A percentile compares a stretch with the other conserved stretches of the same genome.
Evolutionary conservation across 2,113 vertebrate genomes (phyloP).

Genomic region (Chelonoidis abingdonii): DNA sequence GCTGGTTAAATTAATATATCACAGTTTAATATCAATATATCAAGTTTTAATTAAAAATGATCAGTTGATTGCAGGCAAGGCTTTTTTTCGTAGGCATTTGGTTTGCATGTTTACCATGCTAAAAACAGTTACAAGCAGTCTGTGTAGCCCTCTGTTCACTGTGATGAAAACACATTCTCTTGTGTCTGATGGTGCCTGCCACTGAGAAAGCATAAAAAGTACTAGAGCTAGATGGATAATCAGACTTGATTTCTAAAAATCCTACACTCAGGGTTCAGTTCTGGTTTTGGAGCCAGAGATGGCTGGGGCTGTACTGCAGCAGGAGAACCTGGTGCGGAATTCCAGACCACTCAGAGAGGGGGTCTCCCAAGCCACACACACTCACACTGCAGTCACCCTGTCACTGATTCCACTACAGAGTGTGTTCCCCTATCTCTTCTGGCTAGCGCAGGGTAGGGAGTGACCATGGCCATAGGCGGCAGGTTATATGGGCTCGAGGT

Average conservation of each 20-base stretch:
- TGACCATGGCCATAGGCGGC: rapidly evolving
- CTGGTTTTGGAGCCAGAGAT: neutral
- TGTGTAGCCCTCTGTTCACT: slow-evolving; percentile 74
- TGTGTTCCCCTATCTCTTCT: neutral
- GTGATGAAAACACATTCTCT: slow-evolving; percentile 69
- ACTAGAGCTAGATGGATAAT: neutral
- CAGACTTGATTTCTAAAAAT: neutral
- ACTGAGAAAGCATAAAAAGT: slow-evolving; percentile 33
- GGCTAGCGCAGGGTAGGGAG: neutral
- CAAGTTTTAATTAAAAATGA: slow-evolving; percentile 65
- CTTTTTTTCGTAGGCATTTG: slow-evolving; percentile 35
- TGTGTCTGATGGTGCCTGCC: slow-evolving; percentile 32
- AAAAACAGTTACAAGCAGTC: slow-evolving; percentile 74
- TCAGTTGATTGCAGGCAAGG: slow-evolving; percentile 32
- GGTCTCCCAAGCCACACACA: neutral
- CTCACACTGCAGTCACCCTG: rapidly evolving
- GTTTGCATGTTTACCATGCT: slow-evolving; percentile 75
- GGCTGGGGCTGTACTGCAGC: neutral
- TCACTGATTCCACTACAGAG: rapidly evolving
- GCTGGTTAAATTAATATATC: slow-evolving; percentile 44
- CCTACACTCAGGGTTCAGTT: rapidly evolving
- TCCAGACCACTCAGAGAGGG: rapidly evolving
- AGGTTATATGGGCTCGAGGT: too few relatives aligned
- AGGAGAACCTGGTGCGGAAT: neutral
- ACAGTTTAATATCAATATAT: slow-evolving; percentile 48